These are phyloP conservation scores for Drosophila truncata DNA, from an alignment of 1,140 invertebrate genomes.

Conservation along the genomic window DNA sequence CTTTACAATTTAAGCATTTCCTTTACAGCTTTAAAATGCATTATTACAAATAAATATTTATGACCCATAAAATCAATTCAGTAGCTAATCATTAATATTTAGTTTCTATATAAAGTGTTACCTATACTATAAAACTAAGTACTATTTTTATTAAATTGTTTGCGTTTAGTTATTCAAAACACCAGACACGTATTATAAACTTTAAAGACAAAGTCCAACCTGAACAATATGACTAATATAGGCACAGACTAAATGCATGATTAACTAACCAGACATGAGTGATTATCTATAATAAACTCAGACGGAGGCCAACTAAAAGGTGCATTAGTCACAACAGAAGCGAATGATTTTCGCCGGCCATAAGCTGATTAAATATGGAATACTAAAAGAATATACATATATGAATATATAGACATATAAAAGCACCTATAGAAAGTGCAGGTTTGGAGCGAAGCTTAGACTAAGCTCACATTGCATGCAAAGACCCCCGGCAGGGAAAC, in stretches of 20 bases:
- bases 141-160: neutral
- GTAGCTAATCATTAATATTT: neutral
- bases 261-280: conserved; percentile 5
- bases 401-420: conserved; percentile 7
- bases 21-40: neutral
- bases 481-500: conserved; percentile 19
- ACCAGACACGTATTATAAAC: neutral
- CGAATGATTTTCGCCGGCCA: conserved; percentile 27
- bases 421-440: conserved; percentile 32
- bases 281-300: conserved; percentile 14
- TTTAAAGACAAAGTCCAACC: neutral
- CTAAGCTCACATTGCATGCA: conserved; percentile 58
- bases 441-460: conserved; percentile 26
- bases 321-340: conserved; percentile 33
- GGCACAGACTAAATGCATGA: conserved; percentile 13
- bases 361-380: conserved; percentile 23
- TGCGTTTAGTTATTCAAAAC: neutral
- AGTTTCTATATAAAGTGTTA: neutral
- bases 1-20: neutral
- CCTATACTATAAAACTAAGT: neutral
- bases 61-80: neutral
- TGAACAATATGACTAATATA: neutral
- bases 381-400: conserved; percentile 16
- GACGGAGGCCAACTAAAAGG: conserved; percentile 3
- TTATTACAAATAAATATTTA: neutral